Percentiles rank a stretch among this genome's conserved stretches.
Conservation (phyloP, 2,888 invertebrate genomes). For the Zaprionus obscuricornis region DNA sequence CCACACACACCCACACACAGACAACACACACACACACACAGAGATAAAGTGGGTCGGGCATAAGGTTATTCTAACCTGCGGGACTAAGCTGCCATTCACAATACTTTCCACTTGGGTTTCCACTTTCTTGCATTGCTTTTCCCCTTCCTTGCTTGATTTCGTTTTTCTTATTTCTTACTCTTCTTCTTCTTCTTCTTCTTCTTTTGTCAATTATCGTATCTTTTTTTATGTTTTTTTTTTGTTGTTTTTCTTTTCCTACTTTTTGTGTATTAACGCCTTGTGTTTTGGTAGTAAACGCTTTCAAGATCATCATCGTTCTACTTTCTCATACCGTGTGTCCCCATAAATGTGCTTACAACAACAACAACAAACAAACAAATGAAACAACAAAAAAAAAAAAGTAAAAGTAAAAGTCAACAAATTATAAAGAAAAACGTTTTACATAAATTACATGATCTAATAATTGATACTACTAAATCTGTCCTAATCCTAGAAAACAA, state of each 20-base stretch:
- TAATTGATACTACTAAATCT: background rate
- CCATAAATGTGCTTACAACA: slow-evolving; percentile 49
- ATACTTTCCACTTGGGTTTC: slow-evolving; percentile 29
- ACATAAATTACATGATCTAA: slow-evolving; percentile 25
- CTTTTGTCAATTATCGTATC: slow-evolving; percentile 23
- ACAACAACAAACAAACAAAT: too few relatives aligned
- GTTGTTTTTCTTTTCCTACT: slow-evolving; percentile 4
- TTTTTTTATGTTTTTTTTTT: slow-evolving; percentile 8
- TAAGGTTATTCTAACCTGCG: slow-evolving; percentile 16
- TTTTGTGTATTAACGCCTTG: slow-evolving; percentile 29
- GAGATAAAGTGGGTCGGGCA: background rate
- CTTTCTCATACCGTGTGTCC: slow-evolving; percentile 42
- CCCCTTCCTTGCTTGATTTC: slow-evolving; percentile 40
- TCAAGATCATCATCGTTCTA: slow-evolving; percentile 36
- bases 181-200: too few relatives aligned
- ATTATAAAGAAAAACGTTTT: slow-evolving; percentile 57
- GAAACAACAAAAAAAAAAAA: background rate
- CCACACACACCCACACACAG: slow-evolving; percentile 23
- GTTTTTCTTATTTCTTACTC: slow-evolving; percentile 26
- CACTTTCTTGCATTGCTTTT: slow-evolving; percentile 37
- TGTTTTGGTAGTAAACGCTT: slow-evolving; percentile 36
- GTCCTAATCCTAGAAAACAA: slow-evolving; percentile 3
- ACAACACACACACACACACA: background rate
- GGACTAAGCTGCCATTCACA: slow-evolving; percentile 13
- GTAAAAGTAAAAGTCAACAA: slow-evolving; percentile 9